Evolutionary conservation across 2,797 vertebrate species (phyloP).

Genomic region (Decapterus maruadsi): DNA sequence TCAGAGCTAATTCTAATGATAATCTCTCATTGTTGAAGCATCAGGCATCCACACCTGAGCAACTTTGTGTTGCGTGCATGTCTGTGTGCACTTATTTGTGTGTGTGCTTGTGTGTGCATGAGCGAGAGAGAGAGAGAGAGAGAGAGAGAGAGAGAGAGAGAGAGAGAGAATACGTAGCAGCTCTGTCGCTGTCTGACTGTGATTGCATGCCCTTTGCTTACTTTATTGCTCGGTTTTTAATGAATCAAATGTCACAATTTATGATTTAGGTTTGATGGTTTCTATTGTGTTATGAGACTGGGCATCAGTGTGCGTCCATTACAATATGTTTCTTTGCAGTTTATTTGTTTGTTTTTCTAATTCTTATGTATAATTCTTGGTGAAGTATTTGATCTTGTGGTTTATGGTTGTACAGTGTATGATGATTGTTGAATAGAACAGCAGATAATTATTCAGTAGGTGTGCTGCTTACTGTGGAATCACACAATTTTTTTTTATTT

Average conservation of each 20-base stretch:
- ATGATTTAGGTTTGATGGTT: neutral
- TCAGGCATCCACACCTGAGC: constrained; percentile 58
- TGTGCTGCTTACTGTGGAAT: too few species aligned
- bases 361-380: neutral
- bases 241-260: neutral
- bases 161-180: neutral
- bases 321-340: neutral
- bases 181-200: neutral
- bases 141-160: neutral
- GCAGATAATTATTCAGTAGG: too few species aligned
- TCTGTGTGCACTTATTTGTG: neutral
- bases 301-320: neutral
- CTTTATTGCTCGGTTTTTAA: neutral
- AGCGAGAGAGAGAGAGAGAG: neutral
- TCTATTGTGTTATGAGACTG: neutral
- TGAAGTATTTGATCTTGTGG: neutral
- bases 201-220: neutral
- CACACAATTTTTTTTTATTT: too few species aligned
- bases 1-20: constrained; percentile 72
- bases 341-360: neutral
- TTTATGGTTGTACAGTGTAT: neutral
- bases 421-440: too few species aligned
- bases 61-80: constrained; percentile 8
- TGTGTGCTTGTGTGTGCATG: neutral
- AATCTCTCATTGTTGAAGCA: constrained; percentile 61